Base-by-base conservation (phyloP, 2,113 vertebrate genomes). In the Chelonoidis abingdonii region DNA sequence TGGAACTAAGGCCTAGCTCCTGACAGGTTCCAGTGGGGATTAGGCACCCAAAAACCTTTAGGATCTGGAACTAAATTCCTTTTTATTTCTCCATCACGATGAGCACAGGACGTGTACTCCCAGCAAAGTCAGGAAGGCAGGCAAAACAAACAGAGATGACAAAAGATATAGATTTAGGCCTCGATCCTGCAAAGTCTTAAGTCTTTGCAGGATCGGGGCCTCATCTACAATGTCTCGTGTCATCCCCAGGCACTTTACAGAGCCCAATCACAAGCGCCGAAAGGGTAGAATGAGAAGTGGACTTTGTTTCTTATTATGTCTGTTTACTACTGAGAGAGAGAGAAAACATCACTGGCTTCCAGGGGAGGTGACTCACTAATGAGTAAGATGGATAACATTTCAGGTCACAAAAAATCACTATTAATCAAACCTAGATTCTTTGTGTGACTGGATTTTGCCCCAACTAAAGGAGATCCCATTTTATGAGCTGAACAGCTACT, bases 351-450 rank as follows among this genome's bases (percentile, higher is more conserved):
- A n/a, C 19, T 47, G 11, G 54, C 29, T 92, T 96, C 83, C 83
- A 87, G 50, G 83, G 75, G 69, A 86, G 44, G 81, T 90, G 93
- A 93, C 78, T 96, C 87, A 89, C n/a, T 56, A 84, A 80, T 59
- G 35, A 80, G 31, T n/a, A 87, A 47, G 91, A 31, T 85, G 10
- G 50, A 90, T 76, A 86, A 93, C 62, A 90, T 59, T 82, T 16
- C 75, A 72, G 21, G 47, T 56, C n/a, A 49, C 72, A 56, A 69
- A 90, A 95, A 93, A 84, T 49, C 44, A 31, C 59, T 47, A n/a
- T 81, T 29, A 21, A 35, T 53, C 35, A 29, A 57, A 21, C 52
- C 25, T 57, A 38, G 53, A 41, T 83, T 41, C 38, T 65, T 65
- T 50, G 21, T 47, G 25, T 54, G 35, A 14, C 57, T 65, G 57